Conservation (phyloP, 2,113 vertebrate genomes). For the Tinamus guttatus region DNA sequence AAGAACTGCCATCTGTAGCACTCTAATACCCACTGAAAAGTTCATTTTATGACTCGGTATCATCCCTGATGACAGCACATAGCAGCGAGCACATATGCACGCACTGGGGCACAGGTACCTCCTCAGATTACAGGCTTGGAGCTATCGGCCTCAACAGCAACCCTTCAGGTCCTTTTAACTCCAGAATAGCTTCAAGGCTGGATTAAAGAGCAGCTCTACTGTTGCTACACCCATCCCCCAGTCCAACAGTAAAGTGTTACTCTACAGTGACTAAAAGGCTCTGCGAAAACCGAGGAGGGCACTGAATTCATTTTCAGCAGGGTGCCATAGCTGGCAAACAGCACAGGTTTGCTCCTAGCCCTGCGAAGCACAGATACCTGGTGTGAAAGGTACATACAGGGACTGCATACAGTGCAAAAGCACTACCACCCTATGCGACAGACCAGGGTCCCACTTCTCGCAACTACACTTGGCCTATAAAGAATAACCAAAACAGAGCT, state of each 20-base stretch:
- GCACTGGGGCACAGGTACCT: background rate
- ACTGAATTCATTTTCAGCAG: fast-evolving
- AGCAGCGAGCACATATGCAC: fast-evolving
- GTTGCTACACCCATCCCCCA: background rate
- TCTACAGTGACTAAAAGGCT: background rate
- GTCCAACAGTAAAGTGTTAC: background rate
- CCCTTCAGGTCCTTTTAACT: background rate
- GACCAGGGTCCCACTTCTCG: background rate
- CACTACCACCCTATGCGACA: background rate
- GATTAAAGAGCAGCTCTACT: background rate
- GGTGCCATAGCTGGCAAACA: background rate
- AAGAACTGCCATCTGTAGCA: background rate
- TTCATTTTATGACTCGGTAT: background rate
- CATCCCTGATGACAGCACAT: background rate
- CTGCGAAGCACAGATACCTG: background rate
- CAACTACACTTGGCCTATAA: background rate
- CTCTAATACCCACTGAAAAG: background rate
- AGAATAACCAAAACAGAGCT: background rate
- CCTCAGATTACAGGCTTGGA: slow-evolving; percentile 9
- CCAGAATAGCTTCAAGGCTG: background rate
- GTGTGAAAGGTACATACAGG: background rate
- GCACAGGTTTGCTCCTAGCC: background rate
- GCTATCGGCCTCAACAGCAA: background rate
- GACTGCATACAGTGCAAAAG: background rate
- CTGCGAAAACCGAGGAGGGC: background rate